Evolutionary conservation across 1,140 invertebrate species (phyloP).

Genomic region (Stegodyphus dumicola): DNA sequence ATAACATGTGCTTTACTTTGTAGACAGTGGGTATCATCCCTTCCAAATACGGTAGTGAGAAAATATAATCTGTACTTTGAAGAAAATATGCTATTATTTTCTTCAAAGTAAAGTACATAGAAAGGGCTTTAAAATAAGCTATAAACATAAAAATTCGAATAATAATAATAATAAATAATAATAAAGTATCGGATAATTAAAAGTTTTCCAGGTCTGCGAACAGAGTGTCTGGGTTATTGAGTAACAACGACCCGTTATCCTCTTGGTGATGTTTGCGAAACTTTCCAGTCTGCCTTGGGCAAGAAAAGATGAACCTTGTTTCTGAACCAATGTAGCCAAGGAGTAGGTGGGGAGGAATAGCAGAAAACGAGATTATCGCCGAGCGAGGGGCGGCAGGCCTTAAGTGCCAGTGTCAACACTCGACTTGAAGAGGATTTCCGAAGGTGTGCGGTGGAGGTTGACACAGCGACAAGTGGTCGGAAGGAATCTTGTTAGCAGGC

Average conservation of each 20-base stretch:
- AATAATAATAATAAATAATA: too few relatives aligned
- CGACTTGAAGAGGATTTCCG: slow-evolving; percentile 40
- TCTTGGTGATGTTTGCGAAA: neutral
- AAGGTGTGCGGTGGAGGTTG: slow-evolving; percentile 40
- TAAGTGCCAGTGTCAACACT: slow-evolving; percentile 50
- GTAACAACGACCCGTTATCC: neutral
- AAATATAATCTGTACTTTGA: too few relatives aligned
- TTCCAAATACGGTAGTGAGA: too few relatives aligned
- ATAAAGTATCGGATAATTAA: too few relatives aligned
- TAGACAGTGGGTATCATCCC: too few relatives aligned
- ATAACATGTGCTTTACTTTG: too few relatives aligned
- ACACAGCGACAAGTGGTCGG: slow-evolving; percentile 54
- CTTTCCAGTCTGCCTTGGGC: neutral
- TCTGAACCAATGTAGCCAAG: neutral
- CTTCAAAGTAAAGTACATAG: too few relatives aligned
- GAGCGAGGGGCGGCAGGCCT: neutral
- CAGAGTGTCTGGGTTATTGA: too few relatives aligned
- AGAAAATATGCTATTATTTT: too few relatives aligned
- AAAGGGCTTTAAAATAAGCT: too few relatives aligned
- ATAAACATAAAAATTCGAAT: too few relatives aligned
- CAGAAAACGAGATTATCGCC: neutral
- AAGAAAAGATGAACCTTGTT: slow-evolving; percentile 21
- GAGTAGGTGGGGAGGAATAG: neutral
- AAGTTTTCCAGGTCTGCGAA: too few relatives aligned
- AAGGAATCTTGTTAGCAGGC: slow-evolving; percentile 30